phyloP scores from a whole-genome alignment of 2,888 invertebrate species.

The Allygus modestus region DNA sequence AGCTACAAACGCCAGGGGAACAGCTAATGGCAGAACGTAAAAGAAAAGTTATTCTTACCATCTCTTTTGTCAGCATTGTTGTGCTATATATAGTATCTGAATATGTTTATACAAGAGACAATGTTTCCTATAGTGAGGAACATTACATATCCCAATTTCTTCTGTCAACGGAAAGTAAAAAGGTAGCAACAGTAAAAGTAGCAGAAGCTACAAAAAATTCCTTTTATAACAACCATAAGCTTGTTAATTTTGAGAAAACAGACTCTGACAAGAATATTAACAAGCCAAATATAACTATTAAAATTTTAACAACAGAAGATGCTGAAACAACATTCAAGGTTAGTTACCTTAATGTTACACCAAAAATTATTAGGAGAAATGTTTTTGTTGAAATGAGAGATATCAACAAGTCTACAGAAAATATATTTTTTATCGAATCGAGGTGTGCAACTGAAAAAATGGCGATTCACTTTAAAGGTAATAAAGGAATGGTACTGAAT shows the following conservation, averaged over 20 bases:
- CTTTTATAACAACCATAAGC: background rate
- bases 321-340: background rate
- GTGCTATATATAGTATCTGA: background rate
- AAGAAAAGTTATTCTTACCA: background rate
- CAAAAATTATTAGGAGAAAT: background rate
- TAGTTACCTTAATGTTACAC: background rate
- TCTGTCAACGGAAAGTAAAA: background rate
- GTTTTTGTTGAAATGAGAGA: slow-evolving; percentile 31
- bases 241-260: background rate
- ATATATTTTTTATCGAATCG: slow-evolving; percentile 54
- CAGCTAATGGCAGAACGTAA: background rate
- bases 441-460: slow-evolving; percentile 37
- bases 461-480: background rate
- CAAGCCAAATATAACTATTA: background rate
- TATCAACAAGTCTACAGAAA: slow-evolving; percentile 38
- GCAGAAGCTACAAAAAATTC: background rate
- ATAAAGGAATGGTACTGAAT: slow-evolving; percentile 9
- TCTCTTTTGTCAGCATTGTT: background rate
- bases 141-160: background rate
- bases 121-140: background rate
- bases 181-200: background rate
- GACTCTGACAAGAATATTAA: background rate
- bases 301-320: background rate
- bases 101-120: background rate
- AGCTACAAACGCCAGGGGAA: background rate